Evolutionary conservation across 2,797 vertebrate genomes (phyloP), one percentile per base, ranked within the genome.

Genomic region (Eutrigla gurnardus): DNA sequence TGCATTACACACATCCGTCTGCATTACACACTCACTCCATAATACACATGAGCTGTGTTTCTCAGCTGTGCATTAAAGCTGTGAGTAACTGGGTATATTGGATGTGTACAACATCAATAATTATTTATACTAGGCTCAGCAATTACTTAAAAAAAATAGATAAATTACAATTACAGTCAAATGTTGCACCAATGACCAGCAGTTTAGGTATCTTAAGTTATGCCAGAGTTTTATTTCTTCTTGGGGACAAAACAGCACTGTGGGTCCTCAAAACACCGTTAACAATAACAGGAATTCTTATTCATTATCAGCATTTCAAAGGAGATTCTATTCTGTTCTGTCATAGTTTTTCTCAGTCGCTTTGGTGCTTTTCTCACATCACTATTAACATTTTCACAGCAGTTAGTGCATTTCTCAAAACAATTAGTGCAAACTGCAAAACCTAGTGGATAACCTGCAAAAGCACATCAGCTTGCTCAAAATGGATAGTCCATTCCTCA

Each of bases 21-120:
- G 54, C 36, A 68, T 53, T 55, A 69, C 61, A 73, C 62, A 65
- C 43, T 53, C 12, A 63, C 45, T 54, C 60, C 64, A 7, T 73
- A 61, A 55, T 54, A 52, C 65, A 62, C 36, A 6, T 71, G 12
- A 32, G n/a, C 7, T 46, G 36, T 59, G 46, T 67, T 70, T 74
- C 39, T 61, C 45, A 46, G 47, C 10, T 25, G 25, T 35, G 9
- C 14, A 65, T 40, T 74, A 36, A 36, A 50, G 36, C 52, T 36
- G 10, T 57, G 35, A 77, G 42, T 65, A 39, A 76, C 18, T 67
- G 60, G 17, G 12, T 17, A 25, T 42, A 43, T 33, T 59, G 25
- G 25, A 25, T 47, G 49, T 57, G 8, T 40, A n/a, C 33, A 59
- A 17, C 17, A 39, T 52, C 42, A 52, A 45, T 14, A 13, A 25